Base-by-base conservation (phyloP, 2,797 vertebrate species). In the Anabas testudineus region DNA sequence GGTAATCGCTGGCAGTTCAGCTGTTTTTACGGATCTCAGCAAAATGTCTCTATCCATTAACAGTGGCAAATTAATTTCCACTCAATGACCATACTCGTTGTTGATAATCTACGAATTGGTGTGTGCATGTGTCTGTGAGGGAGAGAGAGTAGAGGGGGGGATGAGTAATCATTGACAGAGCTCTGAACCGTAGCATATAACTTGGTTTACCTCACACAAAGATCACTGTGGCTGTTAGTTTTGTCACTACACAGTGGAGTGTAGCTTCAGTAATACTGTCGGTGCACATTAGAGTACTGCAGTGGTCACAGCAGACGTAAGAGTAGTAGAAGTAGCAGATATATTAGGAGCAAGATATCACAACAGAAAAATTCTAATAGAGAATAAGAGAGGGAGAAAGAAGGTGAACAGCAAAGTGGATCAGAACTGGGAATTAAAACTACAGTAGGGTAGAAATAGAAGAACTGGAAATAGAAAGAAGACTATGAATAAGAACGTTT, bases 31-130 rank as follows among this genome's bases (percentile, higher is more conserved):
- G 82, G 90, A 86, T 80, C 92, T 92, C 91, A 87, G 90, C 89
- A 90, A 85, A 93, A 94, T 76, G 93, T 94, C 94, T 94, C 89
- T 90, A 90, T 94, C 93, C 90, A 94, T 94, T 94, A 94, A 82
- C 81, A 64, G 43, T 83, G 80, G 83, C 86, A 85, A 91, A 92
- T 94, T 91, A 90, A 94, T 92, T 90, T 90, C 81, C 81, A 91
- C 93, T 92, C 87, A 86, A 71, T 65, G 86, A 62, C 83, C 86
- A 53, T 68, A 83, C 80, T 87, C 90, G 81, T 85, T 85, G 90
- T 85, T 85, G 90, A 89, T 90, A 84, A 92, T 87, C 79, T 79
- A 45, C 37, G 10, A 42, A 54, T 57, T 2, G 51, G 41, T 55
- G 51, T 52, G 61, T 59, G 39, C 21, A 39, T 28, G 49, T 30